Percentiles rank a stretch among this genome's conserved stretches.
Evolutionary conservation across 2,888 invertebrate genomes (phyloP).

Genomic region (Podotricha telesiphe): DNA sequence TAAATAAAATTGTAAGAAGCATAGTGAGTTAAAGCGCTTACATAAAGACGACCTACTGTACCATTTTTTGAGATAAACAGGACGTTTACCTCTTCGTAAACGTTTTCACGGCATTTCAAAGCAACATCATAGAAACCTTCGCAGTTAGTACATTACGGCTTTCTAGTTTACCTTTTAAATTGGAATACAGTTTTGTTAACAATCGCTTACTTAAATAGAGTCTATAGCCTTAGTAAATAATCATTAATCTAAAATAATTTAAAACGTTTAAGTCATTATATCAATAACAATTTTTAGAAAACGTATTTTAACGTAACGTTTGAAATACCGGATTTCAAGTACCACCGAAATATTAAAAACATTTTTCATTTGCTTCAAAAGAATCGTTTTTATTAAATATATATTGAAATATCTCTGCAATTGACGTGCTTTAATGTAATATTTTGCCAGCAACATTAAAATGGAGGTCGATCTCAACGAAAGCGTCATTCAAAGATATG

Average conservation of each 20-base stretch:
- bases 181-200: no score
- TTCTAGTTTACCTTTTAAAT: no score
- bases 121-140: background rate
- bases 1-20: background rate
- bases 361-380: background rate
- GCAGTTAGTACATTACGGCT: no score
- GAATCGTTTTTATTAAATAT: conserved; percentile 1
- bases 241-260: no score
- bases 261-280: no score
- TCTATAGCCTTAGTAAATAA: no score
- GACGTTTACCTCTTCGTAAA: background rate
- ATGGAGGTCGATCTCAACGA: background rate
- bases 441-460: conserved; percentile 18
- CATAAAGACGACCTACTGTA: background rate
- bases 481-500: conserved; percentile 26
- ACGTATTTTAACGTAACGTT: background rate
- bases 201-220: no score
- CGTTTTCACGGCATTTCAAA: background rate
- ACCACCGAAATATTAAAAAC: no score
- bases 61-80: background rate
- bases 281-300: no score
- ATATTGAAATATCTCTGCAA: background rate
- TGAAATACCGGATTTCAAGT: no score
- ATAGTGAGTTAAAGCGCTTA: background rate
- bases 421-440: conserved; percentile 10